Evolutionary conservation across 2,888 invertebrate genomes (phyloP), one percentile per base, ranked within the genome.

Genomic region (Ophioninae sp.): DNA sequence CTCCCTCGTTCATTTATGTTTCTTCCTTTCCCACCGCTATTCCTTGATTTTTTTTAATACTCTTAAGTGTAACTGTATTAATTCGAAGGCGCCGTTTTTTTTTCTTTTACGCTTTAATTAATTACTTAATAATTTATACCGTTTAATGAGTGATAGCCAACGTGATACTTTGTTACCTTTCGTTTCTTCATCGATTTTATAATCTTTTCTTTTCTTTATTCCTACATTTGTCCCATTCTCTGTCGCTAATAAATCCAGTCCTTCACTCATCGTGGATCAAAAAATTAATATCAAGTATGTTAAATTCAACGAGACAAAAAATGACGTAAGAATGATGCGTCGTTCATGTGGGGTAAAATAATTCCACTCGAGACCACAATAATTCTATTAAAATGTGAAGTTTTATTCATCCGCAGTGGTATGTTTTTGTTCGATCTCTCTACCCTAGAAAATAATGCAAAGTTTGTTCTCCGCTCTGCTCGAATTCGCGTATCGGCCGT

Each of bases 301-400:
- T 1, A 2, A 30, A 30, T 30, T 3, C 30, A 30, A 30, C 30
- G 30, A 30, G 30, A 30, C 1, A 30, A 39, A 64, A 57, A 70
- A 56, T 37, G 41, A 69, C 20, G 44, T 44, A 84, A 61, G 39
- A 73, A 37, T 39, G 21, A 76, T 57, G 10, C 39, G 17, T 37
- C 41, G 21, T 20, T 61, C 20, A 39, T 44, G 59, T 70, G 30
- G 62, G 64, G 37, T 57, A 78, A 57, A 79, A 76, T 68, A 65
- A 81, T 64, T 82, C 30, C 20, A 76, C 81, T 79, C 64, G 59
- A 75, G 59, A 85, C 65, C 37, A 61, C 56, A 57, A 61, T 8
- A 59, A 86, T 87, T 89, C 87, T 90, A 90, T 89, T 89, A 90
- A 90, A 90, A 90, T 90, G 90, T 89, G 89, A 90, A 90, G 80